phyloP scores from a whole-genome alignment of 2,113 vertebrate species.

The Otus sunia region DNA sequence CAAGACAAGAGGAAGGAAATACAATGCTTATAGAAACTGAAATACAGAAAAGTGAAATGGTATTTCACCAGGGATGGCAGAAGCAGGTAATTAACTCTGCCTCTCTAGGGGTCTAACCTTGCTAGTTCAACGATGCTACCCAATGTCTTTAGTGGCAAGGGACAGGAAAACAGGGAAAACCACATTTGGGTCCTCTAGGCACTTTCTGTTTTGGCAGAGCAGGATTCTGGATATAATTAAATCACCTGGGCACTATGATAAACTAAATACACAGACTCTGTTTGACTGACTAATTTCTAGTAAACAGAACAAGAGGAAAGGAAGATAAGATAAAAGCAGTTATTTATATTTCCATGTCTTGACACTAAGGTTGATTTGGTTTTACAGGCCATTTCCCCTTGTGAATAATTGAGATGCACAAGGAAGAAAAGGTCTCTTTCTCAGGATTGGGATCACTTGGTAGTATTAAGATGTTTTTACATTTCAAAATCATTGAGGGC shows the following conservation, averaged over 20 bases:
- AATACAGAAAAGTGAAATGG: neutral
- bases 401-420: neutral
- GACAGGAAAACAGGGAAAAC: neutral
- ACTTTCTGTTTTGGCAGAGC: neutral
- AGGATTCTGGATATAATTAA: neutral
- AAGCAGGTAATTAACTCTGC: neutral
- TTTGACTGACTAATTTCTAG: neutral
- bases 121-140: neutral
- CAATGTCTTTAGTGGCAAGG: neutral
- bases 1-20: neutral
- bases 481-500: neutral
- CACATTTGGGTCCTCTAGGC: neutral
- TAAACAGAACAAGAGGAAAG: neutral
- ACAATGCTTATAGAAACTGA: neutral
- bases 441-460: neutral
- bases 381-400: neutral
- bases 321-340: neutral
- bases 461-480: neutral
- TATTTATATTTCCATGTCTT: neutral
- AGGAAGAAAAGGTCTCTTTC: neutral
- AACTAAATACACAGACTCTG: neutral
- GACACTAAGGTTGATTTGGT: neutral
- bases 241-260: neutral
- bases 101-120: neutral
- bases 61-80: neutral